Evolutionary conservation across 30 jellyfish, hydroid and myxozoan species (phyloP), one percentile per base, ranked within the genome.

Genomic region (Aurelia sp.): DNA sequence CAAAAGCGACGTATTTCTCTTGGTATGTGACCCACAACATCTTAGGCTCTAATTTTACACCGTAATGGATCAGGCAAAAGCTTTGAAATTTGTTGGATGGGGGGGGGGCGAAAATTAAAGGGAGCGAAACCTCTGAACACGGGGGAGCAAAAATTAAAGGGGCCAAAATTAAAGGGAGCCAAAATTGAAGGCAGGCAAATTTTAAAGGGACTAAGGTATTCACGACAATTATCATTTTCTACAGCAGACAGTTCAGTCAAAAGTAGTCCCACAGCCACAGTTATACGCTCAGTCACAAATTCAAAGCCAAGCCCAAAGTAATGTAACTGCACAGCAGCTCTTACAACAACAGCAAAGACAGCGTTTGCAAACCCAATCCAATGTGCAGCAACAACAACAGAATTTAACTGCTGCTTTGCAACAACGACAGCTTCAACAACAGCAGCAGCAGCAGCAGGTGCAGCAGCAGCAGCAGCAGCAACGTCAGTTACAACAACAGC

Each of bases 351-450:
- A 44, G 15, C 98, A 76, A 23, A 81, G 70, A 40, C 97, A 59
- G 65, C 96, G 81, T 16, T 30, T 68, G 81, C 92, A 73, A 31
- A 57, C 86, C 11, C 96, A 87, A 61, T 81, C 58, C 16, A 84
- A 82, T 35, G 86, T 48, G 48, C 89, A 62, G 68, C 91, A 81
- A 81, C 91, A 81, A 50, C 91, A 71, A 22, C 91, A 66, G n/a
- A 53, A 62, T 20, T 80, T 67, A 66, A 66, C 79, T 18, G 31
- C 82, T 51, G 71, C 77, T 9, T 60, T 44, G 51, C 86, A 47
- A 50, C 92, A 83, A 18, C 85, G 67, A 59, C 91, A 81, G 47
- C 77, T 21, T 1, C 96, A 74, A 35, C 88, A 73, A 50, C 89
- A 82, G 59, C 78, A 27, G 61, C 90, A 66, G 59, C 90, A 80